Base-by-base conservation (phyloP, 1,140 invertebrate species). In the Anastrepha ludens region DNA sequence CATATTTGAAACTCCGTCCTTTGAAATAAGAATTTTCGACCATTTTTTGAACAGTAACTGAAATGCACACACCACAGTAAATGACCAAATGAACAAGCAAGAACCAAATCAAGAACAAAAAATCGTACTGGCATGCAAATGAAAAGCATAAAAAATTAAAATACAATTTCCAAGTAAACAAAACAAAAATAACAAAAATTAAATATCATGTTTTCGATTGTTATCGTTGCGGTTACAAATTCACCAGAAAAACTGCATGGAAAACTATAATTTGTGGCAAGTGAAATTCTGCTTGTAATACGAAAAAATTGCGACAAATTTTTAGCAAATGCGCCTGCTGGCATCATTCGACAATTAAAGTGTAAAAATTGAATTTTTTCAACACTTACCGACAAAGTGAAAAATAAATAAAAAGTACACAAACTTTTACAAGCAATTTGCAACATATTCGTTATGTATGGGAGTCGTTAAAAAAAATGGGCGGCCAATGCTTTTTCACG, bases 351-450 rank as follows among this genome's bases (percentile, higher is more conserved):
- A 20, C 74, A 81, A 81, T 81, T 81, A 81, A 41, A 81, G 74
- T 81, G 47, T 58, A 81, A 86, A 86, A 86, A 86, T 65, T 62
- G 17, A 44, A 86, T 65, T 86, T 86, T 86, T 86, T 47, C 58
- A 86, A 59, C 59, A 86, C 59, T 60, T 60, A 41, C 4, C 50
- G 59, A 29, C 47, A 9, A 0, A 59, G 47, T 13, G 4, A 78
- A 20, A 20, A n/a, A 78, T 5, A 78, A 44, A 39, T 55, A 59
- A 86, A 85, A 86, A 29, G 13, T 13, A 29, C 9, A 47, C 39
- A 62, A 60, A 86, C 39, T 62, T 60, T 41, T 62, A 64, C 29
- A 62, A 62, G 74, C 74, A 81, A 81, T 81, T 81, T 81, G 74
- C 47, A 29, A 81, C 74, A 81, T 55, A 81, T 81, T 58, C n/a